A percentile compares a stretch with the other conserved stretches of the same genome.
These are phyloP conservation scores for Chaenogobius annularis DNA, from an alignment of 2,113 vertebrate species.

Conservation along the genomic window DNA sequence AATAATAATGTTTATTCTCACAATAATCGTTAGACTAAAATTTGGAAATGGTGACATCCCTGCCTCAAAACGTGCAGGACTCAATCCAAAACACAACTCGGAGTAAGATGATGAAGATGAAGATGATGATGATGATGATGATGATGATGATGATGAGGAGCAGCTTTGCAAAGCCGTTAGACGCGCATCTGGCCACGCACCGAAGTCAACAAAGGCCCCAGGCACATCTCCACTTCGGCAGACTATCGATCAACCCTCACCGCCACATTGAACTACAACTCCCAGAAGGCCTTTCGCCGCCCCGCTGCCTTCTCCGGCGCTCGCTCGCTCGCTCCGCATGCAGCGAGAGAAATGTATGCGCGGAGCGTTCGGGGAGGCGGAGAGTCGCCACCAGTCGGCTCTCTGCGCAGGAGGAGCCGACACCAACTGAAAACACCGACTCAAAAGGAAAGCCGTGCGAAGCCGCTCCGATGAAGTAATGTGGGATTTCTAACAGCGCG, in stretches of 20 bases:
- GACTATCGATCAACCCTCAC: slow-evolving; percentile 12
- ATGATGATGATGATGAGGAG: no score
- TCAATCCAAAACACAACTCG: no score
- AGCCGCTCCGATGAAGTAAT: slow-evolving; percentile 32
- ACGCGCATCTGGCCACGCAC: neutral
- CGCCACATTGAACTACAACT: slow-evolving; percentile 45
- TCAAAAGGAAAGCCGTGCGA: slow-evolving; percentile 54
- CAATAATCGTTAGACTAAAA: no score
- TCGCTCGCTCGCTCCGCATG: slow-evolving; percentile 24
- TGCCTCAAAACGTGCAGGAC: no score
- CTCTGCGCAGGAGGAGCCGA: slow-evolving; percentile 67
- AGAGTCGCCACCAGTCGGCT: slow-evolving; percentile 52
- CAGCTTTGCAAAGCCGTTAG: neutral
- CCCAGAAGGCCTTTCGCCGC: slow-evolving; percentile 60
- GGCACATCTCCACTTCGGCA: neutral
- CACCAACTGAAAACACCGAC: slow-evolving; percentile 46
- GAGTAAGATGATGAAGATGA: no score
- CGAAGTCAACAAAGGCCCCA: neutral
- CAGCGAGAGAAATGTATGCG: slow-evolving; percentile 38
- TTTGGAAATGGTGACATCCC: no score
- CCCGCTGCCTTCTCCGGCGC: neutral
- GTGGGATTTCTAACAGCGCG: slow-evolving; percentile 16
- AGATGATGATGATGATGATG: no score
- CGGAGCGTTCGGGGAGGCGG: slow-evolving; percentile 63
- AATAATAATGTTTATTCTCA: no score